These are phyloP conservation scores for Urocyon cinereoargenteus DNA, from an alignment of 2,797 vertebrate genomes.

Conservation along the genomic window DNA sequence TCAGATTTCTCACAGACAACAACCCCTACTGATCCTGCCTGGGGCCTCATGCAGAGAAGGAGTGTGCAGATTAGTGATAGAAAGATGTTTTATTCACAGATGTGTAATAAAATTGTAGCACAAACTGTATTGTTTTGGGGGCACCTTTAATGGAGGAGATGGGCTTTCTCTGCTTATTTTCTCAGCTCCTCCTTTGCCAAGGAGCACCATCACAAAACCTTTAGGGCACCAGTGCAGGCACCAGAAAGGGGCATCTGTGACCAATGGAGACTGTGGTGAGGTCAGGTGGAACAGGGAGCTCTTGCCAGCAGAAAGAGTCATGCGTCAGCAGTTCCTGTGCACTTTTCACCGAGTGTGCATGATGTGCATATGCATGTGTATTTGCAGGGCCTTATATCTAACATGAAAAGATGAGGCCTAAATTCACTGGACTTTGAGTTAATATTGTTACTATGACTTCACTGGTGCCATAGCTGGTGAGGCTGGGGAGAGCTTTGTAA, in stretches of 20 bases:
- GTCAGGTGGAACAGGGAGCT: neutral
- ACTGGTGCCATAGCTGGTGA: neutral
- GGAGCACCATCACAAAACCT: neutral
- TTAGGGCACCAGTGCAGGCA: neutral
- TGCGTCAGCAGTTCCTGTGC: neutral
- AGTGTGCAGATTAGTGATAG: neutral
- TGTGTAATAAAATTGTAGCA: neutral
- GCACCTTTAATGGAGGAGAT: neutral
- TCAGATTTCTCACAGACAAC: neutral
- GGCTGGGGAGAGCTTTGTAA: neutral
- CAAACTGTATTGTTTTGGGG: neutral
- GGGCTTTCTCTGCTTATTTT: neutral
- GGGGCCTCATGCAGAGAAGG: neutral
- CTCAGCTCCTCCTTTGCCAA: neutral
- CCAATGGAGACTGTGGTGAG: neutral
- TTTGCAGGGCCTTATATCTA: neutral
- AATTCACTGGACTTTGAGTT: neutral
- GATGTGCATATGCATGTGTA: neutral
- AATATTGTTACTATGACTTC: neutral
- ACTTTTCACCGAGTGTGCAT: neutral
- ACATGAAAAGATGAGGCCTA: neutral
- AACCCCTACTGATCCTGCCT: neutral
- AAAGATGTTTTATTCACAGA: neutral
- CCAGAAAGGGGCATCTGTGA: neutral
- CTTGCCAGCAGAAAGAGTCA: neutral